These are phyloP conservation scores for Cantharis nigra DNA, from an alignment of 2,888 invertebrate genomes.

Conservation along the genomic window DNA sequence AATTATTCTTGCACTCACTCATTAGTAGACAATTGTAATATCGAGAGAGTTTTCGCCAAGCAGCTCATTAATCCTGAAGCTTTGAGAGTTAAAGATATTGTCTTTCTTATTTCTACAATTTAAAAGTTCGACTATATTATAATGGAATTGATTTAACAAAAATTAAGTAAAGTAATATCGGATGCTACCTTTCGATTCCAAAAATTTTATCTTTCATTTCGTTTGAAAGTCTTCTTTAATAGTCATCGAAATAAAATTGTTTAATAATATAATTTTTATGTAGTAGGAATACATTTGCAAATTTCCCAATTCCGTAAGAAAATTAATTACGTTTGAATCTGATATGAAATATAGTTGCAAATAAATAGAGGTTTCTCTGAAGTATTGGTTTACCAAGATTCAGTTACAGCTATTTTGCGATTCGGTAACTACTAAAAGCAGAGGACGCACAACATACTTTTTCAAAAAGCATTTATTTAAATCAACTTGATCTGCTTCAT, in stretches of 20 bases:
- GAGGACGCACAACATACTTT: too few relatives aligned
- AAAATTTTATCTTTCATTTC: not conserved
- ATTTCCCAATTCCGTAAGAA: too few relatives aligned
- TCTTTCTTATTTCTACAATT: not conserved
- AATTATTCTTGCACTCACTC: constrained; percentile 15
- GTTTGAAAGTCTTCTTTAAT: not conserved
- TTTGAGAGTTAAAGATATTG: not conserved
- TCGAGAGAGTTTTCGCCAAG: not conserved
- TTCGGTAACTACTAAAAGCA: too few relatives aligned
- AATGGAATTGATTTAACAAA: not conserved
- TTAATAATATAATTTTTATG: too few relatives aligned
- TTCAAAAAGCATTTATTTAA: too few relatives aligned
- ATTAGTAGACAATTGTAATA: constrained; percentile 4
- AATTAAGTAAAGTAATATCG: not conserved
- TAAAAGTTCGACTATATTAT: not conserved
- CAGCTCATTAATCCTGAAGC: constrained; percentile 6
- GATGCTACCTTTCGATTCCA: not conserved
- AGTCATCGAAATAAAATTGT: not conserved
- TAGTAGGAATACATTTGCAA: too few relatives aligned
- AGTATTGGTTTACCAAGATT: too few relatives aligned
- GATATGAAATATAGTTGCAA: too few relatives aligned
- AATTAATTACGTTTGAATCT: too few relatives aligned
- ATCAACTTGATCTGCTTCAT: too few relatives aligned
- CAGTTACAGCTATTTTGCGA: too few relatives aligned
- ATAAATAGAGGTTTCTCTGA: too few relatives aligned